A percentile compares a stretch with the other conserved stretches of the same genome.
Evolutionary conservation across 2,888 invertebrate species (phyloP).

Genomic region (Scaptomyza parva): DNA sequence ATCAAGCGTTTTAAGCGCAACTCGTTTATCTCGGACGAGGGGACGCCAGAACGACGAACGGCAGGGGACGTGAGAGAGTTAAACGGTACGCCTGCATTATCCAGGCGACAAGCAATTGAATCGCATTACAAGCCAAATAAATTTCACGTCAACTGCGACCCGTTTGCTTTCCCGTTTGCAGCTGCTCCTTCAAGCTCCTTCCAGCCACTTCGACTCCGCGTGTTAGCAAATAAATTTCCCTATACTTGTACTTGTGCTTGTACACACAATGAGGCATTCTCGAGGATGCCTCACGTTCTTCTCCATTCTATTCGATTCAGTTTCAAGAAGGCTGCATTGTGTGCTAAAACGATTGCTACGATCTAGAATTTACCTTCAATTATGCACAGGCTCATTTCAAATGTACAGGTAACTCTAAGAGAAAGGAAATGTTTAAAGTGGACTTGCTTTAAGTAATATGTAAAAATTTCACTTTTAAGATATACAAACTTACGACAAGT

Average conservation of each 20-base stretch:
- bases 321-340: constrained; percentile 1
- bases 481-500: neutral
- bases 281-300: constrained; percentile 9
- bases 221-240: constrained; percentile 50
- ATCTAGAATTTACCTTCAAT: constrained; percentile 22
- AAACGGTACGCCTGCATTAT: constrained; percentile 69
- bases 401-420: too few relatives aligned
- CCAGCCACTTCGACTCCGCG: constrained; percentile 10
- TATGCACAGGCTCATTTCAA: constrained; percentile 20
- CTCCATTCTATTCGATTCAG: neutral
- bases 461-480: neutral
- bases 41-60: too few relatives aligned
- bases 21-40: constrained; percentile 59
- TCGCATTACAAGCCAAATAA: constrained; percentile 75
- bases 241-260: constrained; percentile 25
- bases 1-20: constrained; percentile 70
- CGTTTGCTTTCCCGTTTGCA: constrained; percentile 16
- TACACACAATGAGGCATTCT: constrained; percentile 40
- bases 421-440: too few relatives aligned
- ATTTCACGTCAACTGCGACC: constrained; percentile 49
- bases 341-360: constrained; percentile 2
- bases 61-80: neutral
- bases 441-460: too few relatives aligned
- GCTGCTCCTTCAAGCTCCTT: constrained; percentile 25
- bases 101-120: constrained; percentile 69